A percentile compares a stretch with the other conserved stretches of the same genome.
These are phyloP conservation scores for Acropternis orthonyx DNA, from an alignment of 2,797 vertebrate species.

Conservation along the genomic window DNA sequence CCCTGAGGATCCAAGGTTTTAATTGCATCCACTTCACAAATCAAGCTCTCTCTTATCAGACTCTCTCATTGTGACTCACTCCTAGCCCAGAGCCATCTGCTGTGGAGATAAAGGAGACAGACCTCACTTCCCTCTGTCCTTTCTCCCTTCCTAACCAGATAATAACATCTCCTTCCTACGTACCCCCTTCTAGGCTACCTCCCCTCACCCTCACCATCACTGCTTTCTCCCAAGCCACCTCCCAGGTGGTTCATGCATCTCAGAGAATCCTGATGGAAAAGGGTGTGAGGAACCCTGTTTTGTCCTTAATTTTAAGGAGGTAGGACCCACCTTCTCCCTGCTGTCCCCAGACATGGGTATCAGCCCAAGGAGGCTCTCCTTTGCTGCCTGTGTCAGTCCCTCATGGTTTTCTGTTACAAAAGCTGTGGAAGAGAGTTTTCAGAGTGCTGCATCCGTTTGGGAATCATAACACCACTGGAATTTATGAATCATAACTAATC, in stretches of 20 bases:
- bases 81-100: not conserved
- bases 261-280: not conserved
- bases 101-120: not conserved
- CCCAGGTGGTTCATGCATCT: not conserved
- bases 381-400: not conserved
- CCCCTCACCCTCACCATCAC: not conserved
- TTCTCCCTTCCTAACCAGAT: not conserved
- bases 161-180: not conserved
- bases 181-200: not conserved
- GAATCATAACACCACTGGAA: not conserved
- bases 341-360: not conserved
- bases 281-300: not conserved
- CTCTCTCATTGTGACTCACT: not conserved
- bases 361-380: not conserved
- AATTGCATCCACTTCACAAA: not conserved
- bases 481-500: not conserved
- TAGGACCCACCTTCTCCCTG: not conserved
- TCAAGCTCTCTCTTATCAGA: not conserved
- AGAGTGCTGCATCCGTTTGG: rapidly evolving
- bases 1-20: not conserved
- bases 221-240: not conserved
- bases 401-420: not conserved
- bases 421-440: not conserved
- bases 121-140: not conserved
- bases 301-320: not conserved